phyloP scores from a whole-genome alignment of 2,113 vertebrate genomes.

The Thunnus thynnus region DNA sequence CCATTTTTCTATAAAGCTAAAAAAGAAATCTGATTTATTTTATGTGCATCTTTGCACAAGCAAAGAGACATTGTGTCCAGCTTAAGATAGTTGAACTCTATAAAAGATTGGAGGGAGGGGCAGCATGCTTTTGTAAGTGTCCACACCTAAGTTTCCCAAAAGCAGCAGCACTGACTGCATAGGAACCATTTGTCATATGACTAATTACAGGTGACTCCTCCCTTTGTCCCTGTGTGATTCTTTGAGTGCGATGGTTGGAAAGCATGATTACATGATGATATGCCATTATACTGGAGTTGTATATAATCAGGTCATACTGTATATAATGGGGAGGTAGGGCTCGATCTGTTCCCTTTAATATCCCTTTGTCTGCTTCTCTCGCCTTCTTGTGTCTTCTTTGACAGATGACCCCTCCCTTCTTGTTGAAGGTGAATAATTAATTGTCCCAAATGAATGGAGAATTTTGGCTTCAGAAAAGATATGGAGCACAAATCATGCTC shows the following conservation, averaged over 20 bases:
- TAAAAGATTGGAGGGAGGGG: no score
- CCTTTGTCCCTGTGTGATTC: background rate
- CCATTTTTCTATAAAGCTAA: no score
- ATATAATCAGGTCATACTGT: background rate
- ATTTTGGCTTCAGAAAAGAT: background rate
- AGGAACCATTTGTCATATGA: slow-evolving; percentile 32
- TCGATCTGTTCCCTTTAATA: background rate
- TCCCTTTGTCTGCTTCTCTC: background rate
- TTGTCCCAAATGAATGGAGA: background rate
- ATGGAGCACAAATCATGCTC: slow-evolving; percentile 4
- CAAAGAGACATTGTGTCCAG: no score
- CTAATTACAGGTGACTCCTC: slow-evolving; percentile 48
- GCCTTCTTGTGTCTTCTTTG: slow-evolving; percentile 4
- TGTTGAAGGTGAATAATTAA: background rate
- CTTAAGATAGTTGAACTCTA: no score
- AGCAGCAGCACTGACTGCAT: slow-evolving; percentile 7
- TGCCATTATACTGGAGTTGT: background rate
- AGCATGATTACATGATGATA: background rate
- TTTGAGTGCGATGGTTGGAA: slow-evolving; percentile 17
- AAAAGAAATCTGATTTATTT: background rate
- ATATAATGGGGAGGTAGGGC: background rate
- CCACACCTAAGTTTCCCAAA: slow-evolving; percentile 9
- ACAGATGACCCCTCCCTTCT: background rate
- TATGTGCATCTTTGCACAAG: background rate
- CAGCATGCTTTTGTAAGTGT: background rate